Evolutionary conservation across 2,888 invertebrate genomes (phyloP).

Genomic region (Nomada ferruginata): DNA sequence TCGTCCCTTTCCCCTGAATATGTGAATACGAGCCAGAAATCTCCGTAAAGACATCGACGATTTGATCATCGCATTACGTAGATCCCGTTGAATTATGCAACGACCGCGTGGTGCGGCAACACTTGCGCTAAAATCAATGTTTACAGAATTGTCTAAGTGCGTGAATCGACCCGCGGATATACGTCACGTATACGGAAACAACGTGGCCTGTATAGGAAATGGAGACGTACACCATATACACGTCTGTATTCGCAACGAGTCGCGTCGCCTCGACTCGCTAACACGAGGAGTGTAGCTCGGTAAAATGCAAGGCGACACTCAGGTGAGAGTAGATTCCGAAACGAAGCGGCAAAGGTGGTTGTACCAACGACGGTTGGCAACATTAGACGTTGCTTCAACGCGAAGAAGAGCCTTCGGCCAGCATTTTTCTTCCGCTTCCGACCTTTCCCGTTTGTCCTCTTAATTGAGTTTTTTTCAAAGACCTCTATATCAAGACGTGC

Average conservation of each 20-base stretch:
- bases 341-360: background rate
- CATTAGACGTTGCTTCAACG: constrained; percentile 43
- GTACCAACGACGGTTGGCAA: constrained; percentile 36
- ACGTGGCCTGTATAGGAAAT: background rate
- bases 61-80: constrained; percentile 7
- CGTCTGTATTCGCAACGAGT: background rate
- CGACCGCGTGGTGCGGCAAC: background rate
- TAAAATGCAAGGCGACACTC: constrained; percentile 34
- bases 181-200: background rate
- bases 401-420: constrained; percentile 4
- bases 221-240: background rate
- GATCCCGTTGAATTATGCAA: constrained; percentile 35
- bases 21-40: background rate
- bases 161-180: background rate
- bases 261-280: background rate
- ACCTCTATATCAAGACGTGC: constrained; percentile 52
- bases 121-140: constrained; percentile 24
- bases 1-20: too few relatives aligned
- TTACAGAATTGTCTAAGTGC: constrained; percentile 14
- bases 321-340: constrained; percentile 12
- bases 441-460: constrained; percentile 70
- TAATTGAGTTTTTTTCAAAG: constrained; percentile 73
- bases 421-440: constrained; percentile 56
- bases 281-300: constrained; percentile 15
- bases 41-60: constrained; percentile 5